Conservation (phyloP, 2,113 vertebrate genomes). For the Dryoscopus gambensis region DNA sequence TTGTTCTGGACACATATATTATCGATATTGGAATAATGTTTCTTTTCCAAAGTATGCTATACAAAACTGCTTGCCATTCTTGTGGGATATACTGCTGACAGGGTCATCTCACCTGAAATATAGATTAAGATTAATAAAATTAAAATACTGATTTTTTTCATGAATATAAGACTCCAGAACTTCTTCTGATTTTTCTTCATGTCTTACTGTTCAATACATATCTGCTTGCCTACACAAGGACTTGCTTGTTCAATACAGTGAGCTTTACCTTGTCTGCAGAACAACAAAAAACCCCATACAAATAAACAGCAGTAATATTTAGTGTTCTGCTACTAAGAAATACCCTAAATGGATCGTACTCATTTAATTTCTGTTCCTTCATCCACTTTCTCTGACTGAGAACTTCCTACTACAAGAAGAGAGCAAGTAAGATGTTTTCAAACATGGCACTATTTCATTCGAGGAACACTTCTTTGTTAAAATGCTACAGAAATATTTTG, state of each 20-base stretch:
- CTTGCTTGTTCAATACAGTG: neutral
- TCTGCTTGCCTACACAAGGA: neutral
- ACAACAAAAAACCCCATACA: neutral
- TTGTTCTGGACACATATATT: neutral
- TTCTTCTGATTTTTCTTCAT: neutral
- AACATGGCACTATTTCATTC: neutral
- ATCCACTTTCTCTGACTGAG: neutral
- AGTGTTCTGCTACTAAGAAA: neutral
- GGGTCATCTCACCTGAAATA: neutral
- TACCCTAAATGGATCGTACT: neutral
- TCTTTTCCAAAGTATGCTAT: neutral
- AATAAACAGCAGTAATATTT: neutral
- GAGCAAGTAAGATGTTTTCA: neutral
- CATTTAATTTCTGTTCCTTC: neutral
- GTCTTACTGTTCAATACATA: neutral
- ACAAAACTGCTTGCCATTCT: neutral
- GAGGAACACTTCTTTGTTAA: neutral
- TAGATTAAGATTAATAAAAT: neutral
- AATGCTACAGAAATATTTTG: neutral
- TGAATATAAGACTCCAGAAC: neutral
- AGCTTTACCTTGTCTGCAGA: neutral
- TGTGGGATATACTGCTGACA: neutral
- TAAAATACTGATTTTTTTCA: neutral
- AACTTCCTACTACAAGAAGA: neutral
- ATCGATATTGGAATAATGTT: neutral